A percentile compares a stretch with the other conserved stretches of the same genome.
These are phyloP conservation scores for Sinocyclocheilus maitianheensis DNA, from an alignment of 2,113 vertebrate species.

Conservation along the genomic window DNA sequence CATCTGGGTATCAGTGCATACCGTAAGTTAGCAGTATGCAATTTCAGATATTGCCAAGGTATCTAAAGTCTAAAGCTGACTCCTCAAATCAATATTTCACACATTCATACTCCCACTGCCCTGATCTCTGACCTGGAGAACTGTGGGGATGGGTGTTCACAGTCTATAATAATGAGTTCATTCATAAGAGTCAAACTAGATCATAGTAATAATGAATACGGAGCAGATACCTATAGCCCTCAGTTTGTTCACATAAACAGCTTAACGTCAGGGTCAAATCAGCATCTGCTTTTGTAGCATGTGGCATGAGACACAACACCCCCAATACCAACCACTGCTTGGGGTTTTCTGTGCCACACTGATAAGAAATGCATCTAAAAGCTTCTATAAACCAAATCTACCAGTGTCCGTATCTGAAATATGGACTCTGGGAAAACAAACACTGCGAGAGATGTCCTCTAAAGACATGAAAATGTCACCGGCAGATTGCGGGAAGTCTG, in stretches of 20 bases:
- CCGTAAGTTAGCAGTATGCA: too few species aligned
- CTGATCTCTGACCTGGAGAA: neutral
- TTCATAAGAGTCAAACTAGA: neutral
- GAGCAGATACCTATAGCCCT: neutral
- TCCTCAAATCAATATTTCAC: neutral
- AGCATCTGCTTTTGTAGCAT: neutral
- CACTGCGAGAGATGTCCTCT: neutral
- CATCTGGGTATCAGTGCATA: neutral
- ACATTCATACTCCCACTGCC: neutral
- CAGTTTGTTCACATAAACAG: conserved; percentile 3
- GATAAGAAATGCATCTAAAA: neutral
- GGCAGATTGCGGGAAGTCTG: neutral
- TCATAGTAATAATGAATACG: neutral
- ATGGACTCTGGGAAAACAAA: neutral
- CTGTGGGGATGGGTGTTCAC: neutral
- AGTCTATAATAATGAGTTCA: neutral
- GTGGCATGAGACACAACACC: neutral
- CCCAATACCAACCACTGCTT: neutral
- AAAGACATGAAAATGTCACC: conserved; percentile 1
- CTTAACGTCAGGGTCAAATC: neutral
- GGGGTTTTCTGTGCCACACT: neutral
- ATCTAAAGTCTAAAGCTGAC: neutral
- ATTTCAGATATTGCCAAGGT: neutral
- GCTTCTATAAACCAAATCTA: neutral
- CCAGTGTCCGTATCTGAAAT: neutral